phyloP scores from a whole-genome alignment of 1,140 invertebrate genomes.

The Drosophila ficusphila region DNA sequence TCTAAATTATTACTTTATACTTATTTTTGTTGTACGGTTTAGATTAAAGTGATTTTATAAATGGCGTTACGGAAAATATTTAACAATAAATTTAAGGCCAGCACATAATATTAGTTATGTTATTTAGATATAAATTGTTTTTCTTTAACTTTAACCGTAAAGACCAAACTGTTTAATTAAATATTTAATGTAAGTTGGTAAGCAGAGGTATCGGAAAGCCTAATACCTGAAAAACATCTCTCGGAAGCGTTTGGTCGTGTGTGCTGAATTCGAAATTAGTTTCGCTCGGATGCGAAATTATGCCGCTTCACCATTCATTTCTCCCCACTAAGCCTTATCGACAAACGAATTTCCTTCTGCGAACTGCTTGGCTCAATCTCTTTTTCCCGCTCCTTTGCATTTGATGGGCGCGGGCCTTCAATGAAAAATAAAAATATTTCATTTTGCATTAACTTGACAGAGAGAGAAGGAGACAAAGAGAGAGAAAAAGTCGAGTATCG shows the following conservation, averaged over 20 bases:
- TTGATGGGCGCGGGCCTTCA: slow-evolving; percentile 39
- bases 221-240: not conserved
- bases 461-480: slow-evolving; percentile 9
- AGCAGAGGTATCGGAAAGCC: slow-evolving; percentile 4
- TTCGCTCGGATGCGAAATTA: slow-evolving; percentile 34
- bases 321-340: slow-evolving; percentile 18
- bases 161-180: not conserved
- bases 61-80: too few species aligned
- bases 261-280: slow-evolving; percentile 55
- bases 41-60: too few species aligned
- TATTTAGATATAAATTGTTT: too few species aligned
- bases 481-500: slow-evolving; percentile 23
- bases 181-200: not conserved
- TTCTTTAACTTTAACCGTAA: too few species aligned
- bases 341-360: slow-evolving; percentile 19
- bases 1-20: too few species aligned
- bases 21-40: too few species aligned
- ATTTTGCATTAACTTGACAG: slow-evolving; percentile 51
- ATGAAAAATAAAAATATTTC: slow-evolving; percentile 66
- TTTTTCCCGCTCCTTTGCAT: not conserved
- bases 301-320: slow-evolving; percentile 22
- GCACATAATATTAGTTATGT: too few species aligned
- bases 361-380: slow-evolving; percentile 21
- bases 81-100: too few species aligned
- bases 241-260: slow-evolving; percentile 27